These are phyloP conservation scores for Heliconius erato DNA, from an alignment of 2,888 invertebrate genomes.

Conservation along the genomic window DNA sequence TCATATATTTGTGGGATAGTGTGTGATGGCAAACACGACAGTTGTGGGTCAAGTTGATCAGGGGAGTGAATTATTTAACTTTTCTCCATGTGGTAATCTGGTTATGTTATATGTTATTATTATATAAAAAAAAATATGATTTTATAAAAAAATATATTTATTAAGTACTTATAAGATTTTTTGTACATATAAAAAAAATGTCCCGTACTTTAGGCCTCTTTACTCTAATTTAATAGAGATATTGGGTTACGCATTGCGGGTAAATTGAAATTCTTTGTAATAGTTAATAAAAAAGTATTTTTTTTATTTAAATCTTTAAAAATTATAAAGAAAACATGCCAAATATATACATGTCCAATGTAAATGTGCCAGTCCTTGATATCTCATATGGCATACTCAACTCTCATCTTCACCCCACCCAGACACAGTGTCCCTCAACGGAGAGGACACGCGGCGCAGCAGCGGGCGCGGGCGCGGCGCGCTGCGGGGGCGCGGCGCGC, in stretches of 20 bases:
- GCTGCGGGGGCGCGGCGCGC: constrained; percentile 56
- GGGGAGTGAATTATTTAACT: no score
- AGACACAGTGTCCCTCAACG: constrained; percentile 81
- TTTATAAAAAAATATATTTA: no score
- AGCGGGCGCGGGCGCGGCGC: constrained; percentile 58
- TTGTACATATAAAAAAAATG: no score
- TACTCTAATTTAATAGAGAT: constrained; percentile 58
- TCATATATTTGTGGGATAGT: neutral
- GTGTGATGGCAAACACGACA: no score
- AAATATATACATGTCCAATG: neutral
- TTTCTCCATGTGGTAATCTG: no score
- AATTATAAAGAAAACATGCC: constrained; percentile 13
- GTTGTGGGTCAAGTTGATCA: no score
- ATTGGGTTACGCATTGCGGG: constrained; percentile 65
- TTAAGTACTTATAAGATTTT: no score
- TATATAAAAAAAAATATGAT: no score
- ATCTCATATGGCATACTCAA: no score
- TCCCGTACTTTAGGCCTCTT: constrained; percentile 61
- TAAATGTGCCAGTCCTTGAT: no score
- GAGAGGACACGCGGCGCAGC: constrained; percentile 70
- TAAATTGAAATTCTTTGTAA: constrained; percentile 47
- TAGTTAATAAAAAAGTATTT: neutral
- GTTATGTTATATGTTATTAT: no score
- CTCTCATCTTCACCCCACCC: neutral
- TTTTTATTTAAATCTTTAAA: neutral